Evolutionary conservation across 2,888 invertebrate species (phyloP).

Genomic region (Julus scanicus): DNA sequence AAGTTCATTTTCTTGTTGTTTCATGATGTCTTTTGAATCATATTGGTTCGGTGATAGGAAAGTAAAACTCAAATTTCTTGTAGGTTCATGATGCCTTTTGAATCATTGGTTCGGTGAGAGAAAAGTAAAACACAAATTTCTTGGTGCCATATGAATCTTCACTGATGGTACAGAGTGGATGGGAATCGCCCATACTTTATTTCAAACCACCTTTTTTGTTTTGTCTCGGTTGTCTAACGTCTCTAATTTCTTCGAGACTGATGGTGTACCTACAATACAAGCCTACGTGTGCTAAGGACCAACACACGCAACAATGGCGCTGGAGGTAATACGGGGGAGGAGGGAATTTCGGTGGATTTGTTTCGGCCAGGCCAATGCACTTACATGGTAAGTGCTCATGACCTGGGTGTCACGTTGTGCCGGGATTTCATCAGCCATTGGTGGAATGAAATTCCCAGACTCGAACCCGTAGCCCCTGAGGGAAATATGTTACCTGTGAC

Average conservation of each 20-base stretch:
- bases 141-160: too few relatives aligned
- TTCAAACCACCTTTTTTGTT: not conserved
- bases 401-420: constrained; percentile 32
- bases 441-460: not conserved
- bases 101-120: too few relatives aligned
- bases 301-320: constrained; percentile 22
- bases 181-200: not conserved
- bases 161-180: not conserved
- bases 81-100: too few relatives aligned
- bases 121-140: too few relatives aligned
- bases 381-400: not conserved
- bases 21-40: too few relatives aligned
- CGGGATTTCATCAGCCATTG: not conserved
- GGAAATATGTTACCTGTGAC: not conserved
- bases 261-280: not conserved
- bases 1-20: too few relatives aligned
- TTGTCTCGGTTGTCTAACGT: not conserved
- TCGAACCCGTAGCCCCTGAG: not conserved
- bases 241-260: not conserved
- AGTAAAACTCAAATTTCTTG: too few relatives aligned
- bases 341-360: not conserved
- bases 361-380: not conserved
- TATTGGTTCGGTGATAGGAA: too few relatives aligned
- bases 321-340: not conserved
- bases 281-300: not conserved